These are phyloP conservation scores for Pandemis cinnamomeana DNA, from an alignment of 2,888 invertebrate genomes.

Conservation along the genomic window DNA sequence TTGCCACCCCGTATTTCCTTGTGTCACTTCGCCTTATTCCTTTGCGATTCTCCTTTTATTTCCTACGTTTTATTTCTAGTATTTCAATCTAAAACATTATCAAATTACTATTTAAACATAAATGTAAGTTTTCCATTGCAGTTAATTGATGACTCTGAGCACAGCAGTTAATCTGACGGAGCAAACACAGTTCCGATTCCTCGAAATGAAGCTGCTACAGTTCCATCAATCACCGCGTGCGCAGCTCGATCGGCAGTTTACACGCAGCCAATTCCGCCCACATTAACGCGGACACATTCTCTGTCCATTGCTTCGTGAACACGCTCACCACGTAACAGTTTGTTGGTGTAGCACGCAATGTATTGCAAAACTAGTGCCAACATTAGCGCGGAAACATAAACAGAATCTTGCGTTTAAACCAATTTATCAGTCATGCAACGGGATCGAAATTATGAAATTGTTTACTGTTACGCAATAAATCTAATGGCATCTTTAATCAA, in stretches of 20 bases:
- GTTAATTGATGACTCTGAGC: background rate
- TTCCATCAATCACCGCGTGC: background rate
- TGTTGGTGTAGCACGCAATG: background rate
- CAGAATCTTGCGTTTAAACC: background rate
- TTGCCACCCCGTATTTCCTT: too few relatives aligned
- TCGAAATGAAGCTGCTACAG: background rate
- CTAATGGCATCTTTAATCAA: too few relatives aligned
- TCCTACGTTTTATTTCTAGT: too few relatives aligned
- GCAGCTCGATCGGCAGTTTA: background rate
- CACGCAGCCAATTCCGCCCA: background rate
- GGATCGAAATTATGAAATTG: background rate
- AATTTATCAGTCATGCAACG: background rate
- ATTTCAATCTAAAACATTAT: too few relatives aligned
- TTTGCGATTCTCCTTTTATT: too few relatives aligned
- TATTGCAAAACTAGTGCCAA: background rate
- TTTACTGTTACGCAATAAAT: background rate
- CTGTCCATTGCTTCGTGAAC: background rate
- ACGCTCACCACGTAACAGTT: background rate
- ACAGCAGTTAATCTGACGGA: background rate
- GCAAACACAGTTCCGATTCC: background rate
- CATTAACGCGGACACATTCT: background rate
- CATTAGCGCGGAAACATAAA: background rate
- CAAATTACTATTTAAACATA: too few relatives aligned
- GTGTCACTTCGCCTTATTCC: too few relatives aligned
- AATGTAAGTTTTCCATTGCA: background rate